Evolutionary conservation across 1,140 invertebrate species (phyloP).

Genomic region (Drosophila littoralis): DNA sequence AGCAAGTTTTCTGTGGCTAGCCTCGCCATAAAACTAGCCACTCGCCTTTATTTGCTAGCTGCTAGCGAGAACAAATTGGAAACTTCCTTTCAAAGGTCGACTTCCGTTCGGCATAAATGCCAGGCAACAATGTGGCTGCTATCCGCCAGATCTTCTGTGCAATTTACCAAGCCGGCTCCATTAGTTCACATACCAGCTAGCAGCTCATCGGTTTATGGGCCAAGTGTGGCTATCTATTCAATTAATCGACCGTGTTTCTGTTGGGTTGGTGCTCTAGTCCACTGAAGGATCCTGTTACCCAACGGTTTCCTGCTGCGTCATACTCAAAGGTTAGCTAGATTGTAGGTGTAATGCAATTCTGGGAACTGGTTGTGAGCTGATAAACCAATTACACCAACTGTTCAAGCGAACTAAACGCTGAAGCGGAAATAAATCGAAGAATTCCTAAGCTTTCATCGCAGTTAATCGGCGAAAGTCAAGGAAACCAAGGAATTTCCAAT

Average conservation of each 20-base stretch:
- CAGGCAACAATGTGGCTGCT: neutral
- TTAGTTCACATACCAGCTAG: neutral
- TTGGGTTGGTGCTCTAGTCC: neutral
- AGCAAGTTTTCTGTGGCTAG: neutral
- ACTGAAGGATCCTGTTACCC: too few species aligned
- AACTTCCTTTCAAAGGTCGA: conserved; percentile 5
- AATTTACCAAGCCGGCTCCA: neutral
- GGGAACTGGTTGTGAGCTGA: neutral
- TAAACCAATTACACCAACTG: neutral
- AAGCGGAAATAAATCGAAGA: neutral
- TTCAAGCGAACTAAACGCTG: neutral
- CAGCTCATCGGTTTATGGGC: too few species aligned
- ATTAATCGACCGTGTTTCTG: neutral
- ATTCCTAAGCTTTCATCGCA: too few species aligned
- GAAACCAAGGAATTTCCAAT: neutral
- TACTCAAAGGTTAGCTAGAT: neutral
- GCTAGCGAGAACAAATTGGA: neutral
- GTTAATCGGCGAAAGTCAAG: too few species aligned
- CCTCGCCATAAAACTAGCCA: neutral
- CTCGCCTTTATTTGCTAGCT: conserved; percentile 5
- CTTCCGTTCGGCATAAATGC: conserved; percentile 2
- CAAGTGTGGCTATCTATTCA: neutral
- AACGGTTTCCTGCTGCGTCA: neutral
- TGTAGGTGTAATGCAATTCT: neutral
- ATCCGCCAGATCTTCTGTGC: neutral